These are phyloP conservation scores for Progne subis DNA, from an alignment of 2,113 vertebrate genomes.

Conservation along the genomic window DNA sequence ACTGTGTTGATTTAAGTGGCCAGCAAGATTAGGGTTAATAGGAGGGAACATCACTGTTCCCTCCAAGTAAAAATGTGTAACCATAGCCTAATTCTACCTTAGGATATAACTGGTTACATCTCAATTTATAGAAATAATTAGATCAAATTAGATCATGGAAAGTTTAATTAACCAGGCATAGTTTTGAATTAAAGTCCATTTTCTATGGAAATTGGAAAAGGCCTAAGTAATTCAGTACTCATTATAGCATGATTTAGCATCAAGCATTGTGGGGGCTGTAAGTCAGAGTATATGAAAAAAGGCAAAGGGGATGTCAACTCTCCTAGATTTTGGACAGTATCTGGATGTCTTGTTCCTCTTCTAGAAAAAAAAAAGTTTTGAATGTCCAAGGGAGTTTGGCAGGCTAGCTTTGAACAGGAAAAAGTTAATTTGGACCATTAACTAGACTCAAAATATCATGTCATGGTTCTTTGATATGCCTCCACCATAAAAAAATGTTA, in stretches of 20 bases:
- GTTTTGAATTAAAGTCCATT: conserved; percentile 81
- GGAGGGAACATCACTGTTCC: background rate
- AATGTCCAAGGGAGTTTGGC: background rate
- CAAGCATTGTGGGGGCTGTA: background rate
- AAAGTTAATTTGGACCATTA: background rate
- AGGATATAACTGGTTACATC: conserved; percentile 73
- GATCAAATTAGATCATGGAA: conserved; percentile 76
- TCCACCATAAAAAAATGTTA: background rate
- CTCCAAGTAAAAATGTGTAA: conserved; percentile 54
- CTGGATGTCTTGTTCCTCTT: background rate
- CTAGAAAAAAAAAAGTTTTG: background rate
- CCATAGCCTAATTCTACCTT: conserved; percentile 67
- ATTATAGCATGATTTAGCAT: conserved; percentile 61
- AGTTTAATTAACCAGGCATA: conserved; percentile 78
- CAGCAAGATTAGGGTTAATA: conserved; percentile 12
- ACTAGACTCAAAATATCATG: background rate
- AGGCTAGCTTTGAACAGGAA: background rate
- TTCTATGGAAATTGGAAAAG: conserved; percentile 78
- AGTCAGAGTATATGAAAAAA: background rate
- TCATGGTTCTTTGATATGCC: background rate
- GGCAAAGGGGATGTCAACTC: background rate
- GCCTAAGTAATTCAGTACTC: conserved; percentile 58
- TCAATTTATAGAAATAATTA: conserved; percentile 83
- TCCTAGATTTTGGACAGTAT: background rate
- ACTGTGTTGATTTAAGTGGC: background rate